Conservation (phyloP, 2,888 invertebrate genomes). For the Latrodectus hesperus region DNA sequence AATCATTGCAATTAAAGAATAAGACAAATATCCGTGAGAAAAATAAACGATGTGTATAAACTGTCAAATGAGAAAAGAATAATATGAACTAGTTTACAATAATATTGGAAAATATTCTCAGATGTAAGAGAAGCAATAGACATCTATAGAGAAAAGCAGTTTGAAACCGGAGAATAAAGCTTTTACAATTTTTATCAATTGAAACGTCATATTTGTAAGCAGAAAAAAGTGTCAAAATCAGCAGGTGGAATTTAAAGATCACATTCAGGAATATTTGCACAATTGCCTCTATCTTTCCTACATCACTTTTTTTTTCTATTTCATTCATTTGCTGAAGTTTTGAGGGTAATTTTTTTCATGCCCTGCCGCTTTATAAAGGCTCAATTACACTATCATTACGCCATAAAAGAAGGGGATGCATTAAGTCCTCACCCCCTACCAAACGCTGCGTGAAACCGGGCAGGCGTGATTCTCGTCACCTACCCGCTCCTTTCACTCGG, state of each 20-base stretch:
- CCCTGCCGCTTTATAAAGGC: conserved; percentile 15
- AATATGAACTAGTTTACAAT: no score
- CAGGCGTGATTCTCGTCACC: conserved; percentile 57
- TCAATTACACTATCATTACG: conserved; percentile 68
- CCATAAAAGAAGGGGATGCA: conserved; percentile 33
- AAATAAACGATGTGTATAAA: no score
- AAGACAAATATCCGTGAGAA: no score
- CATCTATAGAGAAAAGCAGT: no score
- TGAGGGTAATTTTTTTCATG: neutral
- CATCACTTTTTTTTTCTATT: neutral
- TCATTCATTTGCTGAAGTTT: neutral
- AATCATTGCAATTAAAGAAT: no score
- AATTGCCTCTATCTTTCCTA: neutral
- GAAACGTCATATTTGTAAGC: neutral
- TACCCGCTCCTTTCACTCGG: conserved; percentile 38
- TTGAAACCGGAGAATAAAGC: no score
- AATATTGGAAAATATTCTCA: no score
- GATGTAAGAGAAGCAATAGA: no score
- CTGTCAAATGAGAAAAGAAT: no score
- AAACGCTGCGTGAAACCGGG: conserved; percentile 14
- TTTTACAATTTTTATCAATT: neutral
- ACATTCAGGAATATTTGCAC: conserved; percentile 35
- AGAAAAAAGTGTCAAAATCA: conserved; percentile 41
- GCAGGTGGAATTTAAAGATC: conserved; percentile 32
- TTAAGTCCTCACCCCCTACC: conserved; percentile 7